phyloP scores from a whole-genome alignment of 2,113 vertebrate species.

The Azemiops feae region DNA sequence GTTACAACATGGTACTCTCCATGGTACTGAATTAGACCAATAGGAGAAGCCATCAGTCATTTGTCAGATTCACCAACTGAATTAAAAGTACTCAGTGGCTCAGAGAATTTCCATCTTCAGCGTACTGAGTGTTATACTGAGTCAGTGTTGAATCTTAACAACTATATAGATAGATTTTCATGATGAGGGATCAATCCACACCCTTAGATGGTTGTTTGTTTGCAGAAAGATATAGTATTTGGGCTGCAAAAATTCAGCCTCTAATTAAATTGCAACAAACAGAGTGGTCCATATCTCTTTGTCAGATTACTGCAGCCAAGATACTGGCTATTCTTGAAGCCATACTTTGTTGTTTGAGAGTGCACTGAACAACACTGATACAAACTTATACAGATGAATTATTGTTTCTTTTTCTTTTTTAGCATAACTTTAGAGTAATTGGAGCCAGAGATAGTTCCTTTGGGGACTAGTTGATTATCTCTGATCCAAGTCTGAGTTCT shows the following conservation, averaged over 20 bases:
- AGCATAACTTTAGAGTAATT: neutral
- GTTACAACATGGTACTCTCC: neutral
- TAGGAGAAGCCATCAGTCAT: neutral
- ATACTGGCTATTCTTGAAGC: neutral
- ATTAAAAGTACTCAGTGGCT: slow-evolving; percentile 64
- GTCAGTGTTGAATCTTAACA: neutral
- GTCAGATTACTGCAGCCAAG: neutral
- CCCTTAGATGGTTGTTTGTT: neutral
- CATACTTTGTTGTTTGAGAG: neutral
- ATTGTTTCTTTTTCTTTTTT: neutral
- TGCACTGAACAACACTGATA: neutral
- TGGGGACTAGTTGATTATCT: neutral
- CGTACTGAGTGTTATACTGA: slow-evolving; percentile 44
- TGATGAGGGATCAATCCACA: neutral
- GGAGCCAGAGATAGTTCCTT: neutral
- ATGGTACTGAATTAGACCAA: neutral
- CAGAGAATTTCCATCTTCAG: slow-evolving; percentile 71
- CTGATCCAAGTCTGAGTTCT: neutral
- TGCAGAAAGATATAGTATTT: neutral
- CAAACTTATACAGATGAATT: neutral
- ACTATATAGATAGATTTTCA: neutral
- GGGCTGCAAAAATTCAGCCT: neutral
- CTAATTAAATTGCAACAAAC: neutral
- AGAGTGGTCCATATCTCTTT: neutral
- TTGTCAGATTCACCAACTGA: slow-evolving; percentile 50